Evolutionary conservation across 2,888 invertebrate species (phyloP).

Genomic region (Agrochola circellaris): DNA sequence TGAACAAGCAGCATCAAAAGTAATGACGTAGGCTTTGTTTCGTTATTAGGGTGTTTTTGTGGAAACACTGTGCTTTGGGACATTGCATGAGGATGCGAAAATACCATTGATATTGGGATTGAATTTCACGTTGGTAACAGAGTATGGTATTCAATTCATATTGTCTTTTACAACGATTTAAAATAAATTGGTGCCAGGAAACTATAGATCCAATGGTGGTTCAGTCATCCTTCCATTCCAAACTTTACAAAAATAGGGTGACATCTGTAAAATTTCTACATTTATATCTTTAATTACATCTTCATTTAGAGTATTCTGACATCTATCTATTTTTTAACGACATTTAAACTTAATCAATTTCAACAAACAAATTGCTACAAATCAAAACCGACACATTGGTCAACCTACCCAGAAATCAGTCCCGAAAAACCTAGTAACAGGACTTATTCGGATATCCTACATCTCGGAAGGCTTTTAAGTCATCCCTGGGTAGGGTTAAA

Average conservation of each 20-base stretch:
- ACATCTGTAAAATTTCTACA: too few species aligned
- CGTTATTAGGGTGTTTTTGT: not conserved
- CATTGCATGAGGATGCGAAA: too few species aligned
- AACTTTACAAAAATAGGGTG: too few species aligned
- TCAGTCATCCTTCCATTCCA: too few species aligned
- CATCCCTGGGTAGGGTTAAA: slow-evolving; percentile 58
- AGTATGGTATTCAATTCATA: too few species aligned
- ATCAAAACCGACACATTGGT: not conserved
- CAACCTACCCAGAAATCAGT: slow-evolving; percentile 1
- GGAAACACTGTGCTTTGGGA: not conserved
- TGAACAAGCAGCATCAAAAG: slow-evolving; percentile 2
- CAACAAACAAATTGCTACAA: not conserved
- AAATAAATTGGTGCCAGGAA: too few species aligned
- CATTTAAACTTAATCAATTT: not conserved
- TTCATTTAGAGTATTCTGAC: too few species aligned
- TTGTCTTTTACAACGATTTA: too few species aligned
- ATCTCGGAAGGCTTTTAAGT: slow-evolving; percentile 52
- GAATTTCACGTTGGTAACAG: not conserved
- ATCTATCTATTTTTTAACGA: too few species aligned
- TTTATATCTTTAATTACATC: too few species aligned
- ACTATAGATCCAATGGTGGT: too few species aligned
- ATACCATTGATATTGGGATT: not conserved
- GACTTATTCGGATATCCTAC: slow-evolving; percentile 44
- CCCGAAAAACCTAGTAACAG: slow-evolving; percentile 32
- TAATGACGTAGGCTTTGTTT: slow-evolving; percentile 1